Percentiles rank a stretch among this genome's conserved stretches.
These are phyloP conservation scores for Pasiphila rectangulata DNA, from an alignment of 2,888 invertebrate species.

Conservation along the genomic window DNA sequence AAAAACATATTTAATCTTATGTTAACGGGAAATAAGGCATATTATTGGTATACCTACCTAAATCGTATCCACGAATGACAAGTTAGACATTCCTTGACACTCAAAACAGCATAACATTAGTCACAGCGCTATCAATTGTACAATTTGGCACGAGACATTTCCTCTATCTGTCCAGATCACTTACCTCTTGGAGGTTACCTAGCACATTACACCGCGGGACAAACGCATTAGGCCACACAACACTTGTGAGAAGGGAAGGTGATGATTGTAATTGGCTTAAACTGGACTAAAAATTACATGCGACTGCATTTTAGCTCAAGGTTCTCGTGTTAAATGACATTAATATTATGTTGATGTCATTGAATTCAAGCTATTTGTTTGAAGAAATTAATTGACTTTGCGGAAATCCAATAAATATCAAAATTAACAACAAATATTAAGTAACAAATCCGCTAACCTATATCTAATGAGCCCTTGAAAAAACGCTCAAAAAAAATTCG, in stretches of 20 bases:
- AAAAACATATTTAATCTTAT: too few relatives aligned
- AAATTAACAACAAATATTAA: too few relatives aligned
- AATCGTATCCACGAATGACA: constrained; percentile 9
- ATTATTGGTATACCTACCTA: too few relatives aligned
- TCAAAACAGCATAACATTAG: constrained; percentile 21
- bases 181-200: constrained; percentile 61
- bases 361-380: too few relatives aligned
- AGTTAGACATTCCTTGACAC: constrained; percentile 18
- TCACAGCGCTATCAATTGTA: constrained; percentile 35
- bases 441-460: too few relatives aligned
- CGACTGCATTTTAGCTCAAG: too few relatives aligned
- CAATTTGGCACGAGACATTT: constrained; percentile 55
- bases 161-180: constrained; percentile 62
- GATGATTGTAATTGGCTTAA: constrained; percentile 2
- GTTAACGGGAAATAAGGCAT: too few relatives aligned
- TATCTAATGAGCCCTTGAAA: too few relatives aligned
- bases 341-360: background rate
- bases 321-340: background rate
- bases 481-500: too few relatives aligned
- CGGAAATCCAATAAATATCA: too few relatives aligned
- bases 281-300: constrained; percentile 4
- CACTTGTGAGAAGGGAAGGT: constrained; percentile 4
- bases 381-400: too few relatives aligned
- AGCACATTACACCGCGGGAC: constrained; percentile 38
- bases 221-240: constrained; percentile 5